Conservation (phyloP, 2,797 vertebrate genomes). For the Chelon auratus region DNA sequence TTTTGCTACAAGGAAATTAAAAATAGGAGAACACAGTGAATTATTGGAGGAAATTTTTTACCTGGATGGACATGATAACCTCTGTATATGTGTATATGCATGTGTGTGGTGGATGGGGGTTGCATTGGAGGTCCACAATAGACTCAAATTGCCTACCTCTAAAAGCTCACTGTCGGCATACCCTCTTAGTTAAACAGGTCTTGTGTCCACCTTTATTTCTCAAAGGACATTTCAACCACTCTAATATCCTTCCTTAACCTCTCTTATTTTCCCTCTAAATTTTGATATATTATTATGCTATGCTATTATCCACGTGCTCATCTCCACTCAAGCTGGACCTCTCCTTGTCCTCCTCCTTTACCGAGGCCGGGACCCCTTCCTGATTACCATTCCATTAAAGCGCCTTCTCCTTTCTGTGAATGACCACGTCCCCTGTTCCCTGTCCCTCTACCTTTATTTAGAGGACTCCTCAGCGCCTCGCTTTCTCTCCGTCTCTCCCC, state of each 20-base stretch:
- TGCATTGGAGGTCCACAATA: constrained; percentile 56
- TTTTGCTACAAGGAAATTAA: not conserved
- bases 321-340: constrained; percentile 79
- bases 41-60: not conserved
- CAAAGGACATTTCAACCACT: constrained; percentile 82
- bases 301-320: constrained; percentile 80
- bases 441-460: constrained; percentile 77
- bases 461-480: constrained; percentile 71
- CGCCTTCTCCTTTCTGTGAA: constrained; percentile 73
- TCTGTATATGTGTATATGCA: constrained; percentile 34
- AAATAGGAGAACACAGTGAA: not conserved
- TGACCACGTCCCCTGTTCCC: constrained; percentile 75
- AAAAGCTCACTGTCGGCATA: constrained; percentile 76
- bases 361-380: constrained; percentile 75
- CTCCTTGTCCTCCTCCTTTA: constrained; percentile 82
- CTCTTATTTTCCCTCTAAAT: constrained; percentile 84
- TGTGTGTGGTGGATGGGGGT: constrained; percentile 3
- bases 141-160: constrained; percentile 72
- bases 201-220: constrained; percentile 77
- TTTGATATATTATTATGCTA: constrained; percentile 85
- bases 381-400: constrained; percentile 86
- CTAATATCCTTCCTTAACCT: constrained; percentile 83
- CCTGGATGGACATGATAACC: constrained; percentile 19
- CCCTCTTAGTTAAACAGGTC: constrained; percentile 81
- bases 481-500: constrained; percentile 47